These are phyloP conservation scores for Synchiropus splendidus DNA, from an alignment of 2,113 vertebrate species.

Conservation along the genomic window DNA sequence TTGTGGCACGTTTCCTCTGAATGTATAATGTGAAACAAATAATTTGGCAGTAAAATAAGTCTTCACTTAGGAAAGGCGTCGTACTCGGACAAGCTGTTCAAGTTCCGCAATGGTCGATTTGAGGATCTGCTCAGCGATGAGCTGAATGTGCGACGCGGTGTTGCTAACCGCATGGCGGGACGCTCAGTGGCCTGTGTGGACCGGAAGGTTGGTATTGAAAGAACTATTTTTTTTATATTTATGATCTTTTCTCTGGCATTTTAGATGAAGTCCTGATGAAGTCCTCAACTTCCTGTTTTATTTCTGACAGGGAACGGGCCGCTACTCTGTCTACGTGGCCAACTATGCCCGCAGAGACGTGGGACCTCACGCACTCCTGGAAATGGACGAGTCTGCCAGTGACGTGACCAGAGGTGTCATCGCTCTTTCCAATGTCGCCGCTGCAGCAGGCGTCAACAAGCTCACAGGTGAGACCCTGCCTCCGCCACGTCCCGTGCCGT, in stretches of 20 bases:
- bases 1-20: too few relatives aligned
- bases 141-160: conserved; percentile 70
- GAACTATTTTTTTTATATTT: too few relatives aligned
- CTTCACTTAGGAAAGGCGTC: conserved; percentile 75
- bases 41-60: too few relatives aligned
- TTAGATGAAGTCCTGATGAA: not conserved
- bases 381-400: conserved; percentile 85
- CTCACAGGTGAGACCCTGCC: conserved; percentile 72
- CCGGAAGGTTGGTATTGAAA: conserved; percentile 79
- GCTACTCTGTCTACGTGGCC: conserved; percentile 86
- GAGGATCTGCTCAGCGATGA: conserved; percentile 87
- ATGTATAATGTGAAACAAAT: too few relatives aligned
- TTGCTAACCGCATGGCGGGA: conserved; percentile 83
- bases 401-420: conserved; percentile 74
- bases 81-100: conserved; percentile 91
- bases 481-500: not conserved
- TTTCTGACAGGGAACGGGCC: conserved; percentile 76
- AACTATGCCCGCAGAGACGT: conserved; percentile 85
- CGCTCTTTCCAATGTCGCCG: conserved; percentile 78
- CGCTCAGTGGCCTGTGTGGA: conserved; percentile 91
- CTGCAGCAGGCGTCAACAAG: conserved; percentile 78
- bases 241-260: not conserved
- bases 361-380: conserved; percentile 83
- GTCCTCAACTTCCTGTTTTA: not conserved
- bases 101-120: conserved; percentile 83